Base-by-base conservation (phyloP, 2,797 vertebrate genomes). In the Percopsis omiscomaycus region DNA sequence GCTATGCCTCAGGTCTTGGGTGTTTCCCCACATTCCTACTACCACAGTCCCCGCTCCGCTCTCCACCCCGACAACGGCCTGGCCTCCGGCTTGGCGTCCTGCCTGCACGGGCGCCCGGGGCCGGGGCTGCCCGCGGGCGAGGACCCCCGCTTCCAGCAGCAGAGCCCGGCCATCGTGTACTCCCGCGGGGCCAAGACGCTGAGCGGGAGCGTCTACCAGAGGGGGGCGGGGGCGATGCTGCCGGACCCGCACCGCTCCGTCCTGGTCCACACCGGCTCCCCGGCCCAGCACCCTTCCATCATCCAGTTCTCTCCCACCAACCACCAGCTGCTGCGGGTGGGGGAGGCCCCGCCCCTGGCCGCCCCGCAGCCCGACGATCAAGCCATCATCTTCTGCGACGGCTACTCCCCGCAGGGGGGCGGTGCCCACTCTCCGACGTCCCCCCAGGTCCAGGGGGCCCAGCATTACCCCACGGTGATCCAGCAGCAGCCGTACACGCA, bases 231-330 rank as follows among this genome's bases (percentile, higher is more conserved):
- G 62, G 90, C 88, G 1, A 2, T 92, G 0, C 84, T 95, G 2
- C 83, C 94, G 0, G 97, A 98, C 32, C 85, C 93, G 13, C 97
- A 98, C 82, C 92, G 97, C 13, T 98, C 97, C 0, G 97, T 99
- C 80, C 92, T 99, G 82, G 95, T 98, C 74, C 97, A 98, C 46
- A 82, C 96, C 0, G 93, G 96, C 51, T 94, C 96, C 46, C 94
- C 95, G 0, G 92, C 88, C 59, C 96, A 95, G 78, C 95, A 97
- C 84, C 77, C 89, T 1, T 92, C 92, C 27, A 93, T 94, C 79
- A 94, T 94, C 77, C 93, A 93, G 83, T 98, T 95, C 84, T 98
- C 97, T 11, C 95, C 96, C 14, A 94, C 90, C 82, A 95, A 89
- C 88, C 95, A 95, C 68, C 95, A 93, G 71, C 85, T 96, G 70